phyloP scores from a whole-genome alignment of 2,888 invertebrate genomes.

The Tipula vernalis region DNA sequence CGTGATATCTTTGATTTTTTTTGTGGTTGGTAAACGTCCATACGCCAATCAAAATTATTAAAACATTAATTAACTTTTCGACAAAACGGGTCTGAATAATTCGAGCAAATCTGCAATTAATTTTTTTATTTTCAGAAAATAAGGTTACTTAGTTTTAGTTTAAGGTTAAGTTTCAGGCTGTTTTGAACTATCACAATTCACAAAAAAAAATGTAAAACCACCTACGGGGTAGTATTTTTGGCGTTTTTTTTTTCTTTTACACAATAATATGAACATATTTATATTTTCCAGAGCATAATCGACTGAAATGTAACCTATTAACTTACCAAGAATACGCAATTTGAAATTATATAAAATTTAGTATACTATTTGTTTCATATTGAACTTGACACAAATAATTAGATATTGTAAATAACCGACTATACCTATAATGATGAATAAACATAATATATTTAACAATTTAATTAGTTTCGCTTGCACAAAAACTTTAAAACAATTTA shows the following conservation, averaged over 20 bases:
- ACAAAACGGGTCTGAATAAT: neutral
- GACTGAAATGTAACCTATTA: neutral
- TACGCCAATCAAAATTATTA: too few relatives aligned
- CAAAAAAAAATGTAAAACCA: neutral
- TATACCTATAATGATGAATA: neutral
- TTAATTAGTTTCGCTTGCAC: neutral
- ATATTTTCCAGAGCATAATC: neutral
- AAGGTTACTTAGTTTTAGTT: neutral
- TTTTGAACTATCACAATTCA: neutral
- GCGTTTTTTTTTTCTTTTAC: neutral
- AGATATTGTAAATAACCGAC: neutral
- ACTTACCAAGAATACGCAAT: neutral
- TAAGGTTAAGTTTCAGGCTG: neutral
- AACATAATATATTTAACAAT: neutral
- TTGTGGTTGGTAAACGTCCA: too few relatives aligned
- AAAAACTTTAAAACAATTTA: neutral
- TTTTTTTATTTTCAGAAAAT: neutral
- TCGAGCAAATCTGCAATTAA: neutral
- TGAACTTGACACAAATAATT: neutral
- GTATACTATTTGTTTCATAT: neutral
- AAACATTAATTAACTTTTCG: neutral
- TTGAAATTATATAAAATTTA: neutral
- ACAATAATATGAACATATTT: neutral
- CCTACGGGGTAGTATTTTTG: neutral
- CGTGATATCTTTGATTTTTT: too few relatives aligned